Percentiles rank a stretch among this genome's conserved stretches.
phyloP scores from a whole-genome alignment of 2,113 vertebrate genomes.

The Panthera uncia region DNA sequence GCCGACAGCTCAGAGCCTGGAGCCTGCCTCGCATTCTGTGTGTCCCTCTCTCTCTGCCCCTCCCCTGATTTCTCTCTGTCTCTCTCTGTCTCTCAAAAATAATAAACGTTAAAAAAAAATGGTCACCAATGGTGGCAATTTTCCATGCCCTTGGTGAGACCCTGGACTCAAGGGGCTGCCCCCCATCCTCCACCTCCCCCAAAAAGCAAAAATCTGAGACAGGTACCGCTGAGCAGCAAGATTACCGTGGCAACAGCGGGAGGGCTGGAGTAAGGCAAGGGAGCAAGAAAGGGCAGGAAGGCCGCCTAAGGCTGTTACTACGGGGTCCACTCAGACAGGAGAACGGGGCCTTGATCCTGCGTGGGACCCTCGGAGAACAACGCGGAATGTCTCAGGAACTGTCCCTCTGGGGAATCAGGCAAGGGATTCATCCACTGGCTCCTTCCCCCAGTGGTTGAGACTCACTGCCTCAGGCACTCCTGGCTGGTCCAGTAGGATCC shows the following conservation, averaged over 20 bases:
- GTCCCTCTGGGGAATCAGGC: not conserved
- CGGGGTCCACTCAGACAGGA: not conserved
- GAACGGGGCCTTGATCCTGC: accelerated
- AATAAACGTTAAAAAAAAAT: no score
- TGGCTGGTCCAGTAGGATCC: not conserved
- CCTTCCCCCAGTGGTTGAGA: accelerated
- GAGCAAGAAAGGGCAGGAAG: not conserved
- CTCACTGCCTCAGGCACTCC: accelerated
- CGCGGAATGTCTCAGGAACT: not conserved
- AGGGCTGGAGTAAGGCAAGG: not conserved
- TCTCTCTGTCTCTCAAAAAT: no score
- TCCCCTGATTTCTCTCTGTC: no score
- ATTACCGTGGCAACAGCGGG: accelerated
- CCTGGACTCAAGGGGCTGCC: no score
- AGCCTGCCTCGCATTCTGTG: no score
- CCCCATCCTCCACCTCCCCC: not conserved
- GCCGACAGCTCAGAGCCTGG: no score
- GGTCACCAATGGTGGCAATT: accelerated
- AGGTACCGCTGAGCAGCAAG: not conserved
- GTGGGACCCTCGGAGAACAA: not conserved
- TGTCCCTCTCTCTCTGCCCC: no score
- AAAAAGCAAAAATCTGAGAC: not conserved
- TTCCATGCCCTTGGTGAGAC: not conserved
- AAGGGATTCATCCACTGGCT: accelerated
- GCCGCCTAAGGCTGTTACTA: no score